phyloP scores from a whole-genome alignment of 2,888 invertebrate genomes.

The Hypena proboscidalis region DNA sequence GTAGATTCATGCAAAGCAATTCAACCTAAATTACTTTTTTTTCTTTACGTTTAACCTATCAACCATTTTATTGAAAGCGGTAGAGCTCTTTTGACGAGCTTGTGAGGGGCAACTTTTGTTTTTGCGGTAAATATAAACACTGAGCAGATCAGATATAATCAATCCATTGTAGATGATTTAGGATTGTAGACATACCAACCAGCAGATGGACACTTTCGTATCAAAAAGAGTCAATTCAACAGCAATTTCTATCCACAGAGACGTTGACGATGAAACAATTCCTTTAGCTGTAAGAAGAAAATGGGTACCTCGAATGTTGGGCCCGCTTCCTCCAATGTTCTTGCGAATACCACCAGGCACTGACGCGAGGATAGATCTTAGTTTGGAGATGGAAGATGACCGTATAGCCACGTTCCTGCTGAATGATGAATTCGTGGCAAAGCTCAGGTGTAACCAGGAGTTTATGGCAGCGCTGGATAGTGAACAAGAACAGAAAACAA shows the following conservation, averaged over 20 bases:
- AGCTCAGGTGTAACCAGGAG: conserved; percentile 93
- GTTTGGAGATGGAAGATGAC: conserved; percentile 92
- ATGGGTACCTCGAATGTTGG: conserved; percentile 93
- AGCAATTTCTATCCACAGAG: conserved; percentile 55
- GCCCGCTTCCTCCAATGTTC: conserved; percentile 92
- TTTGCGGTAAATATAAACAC: no score
- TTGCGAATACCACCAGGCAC: conserved; percentile 86
- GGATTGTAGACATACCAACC: no score
- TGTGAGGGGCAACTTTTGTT: no score
- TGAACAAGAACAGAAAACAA: conserved; percentile 86
- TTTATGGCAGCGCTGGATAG: conserved; percentile 93
- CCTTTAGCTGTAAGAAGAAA: conserved; percentile 81
- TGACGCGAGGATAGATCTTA: conserved; percentile 79
- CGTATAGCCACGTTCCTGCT: conserved; percentile 94
- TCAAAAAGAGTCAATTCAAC: no score
- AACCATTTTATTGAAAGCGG: no score
- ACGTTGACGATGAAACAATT: conserved; percentile 73
- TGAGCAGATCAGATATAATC: no score
- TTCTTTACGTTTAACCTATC: no score
- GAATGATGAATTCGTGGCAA: conserved; percentile 96
- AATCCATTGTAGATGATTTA: no score
- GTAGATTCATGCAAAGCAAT: no score
- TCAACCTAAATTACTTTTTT: no score
- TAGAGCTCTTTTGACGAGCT: no score
- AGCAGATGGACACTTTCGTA: no score